phyloP scores from a whole-genome alignment of 2,888 invertebrate species.

The Heliconius erato region DNA sequence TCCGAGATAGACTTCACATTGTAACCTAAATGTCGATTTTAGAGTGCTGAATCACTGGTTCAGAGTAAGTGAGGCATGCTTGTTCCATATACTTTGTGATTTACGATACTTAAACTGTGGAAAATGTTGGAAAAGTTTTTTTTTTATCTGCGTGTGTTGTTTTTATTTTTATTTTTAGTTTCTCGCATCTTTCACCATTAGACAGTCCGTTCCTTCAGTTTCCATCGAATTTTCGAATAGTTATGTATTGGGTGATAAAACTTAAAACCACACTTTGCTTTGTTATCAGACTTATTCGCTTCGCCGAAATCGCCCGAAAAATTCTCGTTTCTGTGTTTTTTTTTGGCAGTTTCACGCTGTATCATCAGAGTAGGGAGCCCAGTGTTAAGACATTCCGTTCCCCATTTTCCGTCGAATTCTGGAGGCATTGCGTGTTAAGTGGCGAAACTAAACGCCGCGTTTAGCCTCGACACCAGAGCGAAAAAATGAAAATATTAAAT shows the following conservation, averaged over 20 bases:
- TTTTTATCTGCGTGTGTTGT: neutral
- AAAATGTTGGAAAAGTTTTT: neutral
- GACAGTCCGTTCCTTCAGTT: rapidly evolving
- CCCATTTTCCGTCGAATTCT: too few species aligned
- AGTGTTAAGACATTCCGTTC: neutral
- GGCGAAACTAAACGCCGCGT: too few species aligned
- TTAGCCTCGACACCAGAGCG: neutral
- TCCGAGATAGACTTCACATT: slow-evolving; percentile 40
- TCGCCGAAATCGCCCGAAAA: too few species aligned
- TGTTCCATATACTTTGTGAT: slow-evolving; percentile 6
- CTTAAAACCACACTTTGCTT: too few species aligned
- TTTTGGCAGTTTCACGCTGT: neutral
- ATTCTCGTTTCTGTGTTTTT: too few species aligned
- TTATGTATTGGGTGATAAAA: too few species aligned
- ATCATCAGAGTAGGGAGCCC: neutral
- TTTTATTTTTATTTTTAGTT: neutral
- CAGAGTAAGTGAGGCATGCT: slow-evolving; percentile 29
- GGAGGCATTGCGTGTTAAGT: too few species aligned
- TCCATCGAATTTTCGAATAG: neutral
- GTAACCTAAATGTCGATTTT: slow-evolving; percentile 35
- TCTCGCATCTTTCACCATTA: neutral
- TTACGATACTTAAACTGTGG: slow-evolving; percentile 20
- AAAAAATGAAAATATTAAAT: too few species aligned
- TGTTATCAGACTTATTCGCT: too few species aligned
- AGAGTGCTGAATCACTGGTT: slow-evolving; percentile 24